These are phyloP conservation scores for Palythoa caribaeorum DNA, from an alignment of 92 coral and sea anemone species.

Conservation along the genomic window DNA sequence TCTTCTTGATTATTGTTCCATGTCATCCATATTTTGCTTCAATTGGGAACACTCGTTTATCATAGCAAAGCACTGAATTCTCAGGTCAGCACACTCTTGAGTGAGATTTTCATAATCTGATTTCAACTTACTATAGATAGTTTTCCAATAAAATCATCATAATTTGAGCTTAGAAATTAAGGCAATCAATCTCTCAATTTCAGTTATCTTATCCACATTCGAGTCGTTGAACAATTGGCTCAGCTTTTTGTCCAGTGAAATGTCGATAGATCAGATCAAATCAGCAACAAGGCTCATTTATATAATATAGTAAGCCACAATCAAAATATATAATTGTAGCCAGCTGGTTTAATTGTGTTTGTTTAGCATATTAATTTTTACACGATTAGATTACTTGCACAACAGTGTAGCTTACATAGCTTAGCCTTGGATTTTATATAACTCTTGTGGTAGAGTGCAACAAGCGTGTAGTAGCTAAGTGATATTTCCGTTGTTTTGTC, in stretches of 20 bases:
- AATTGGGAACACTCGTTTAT: background rate
- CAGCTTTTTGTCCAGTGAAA: background rate
- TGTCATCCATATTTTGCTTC: background rate
- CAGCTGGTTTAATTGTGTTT: no score
- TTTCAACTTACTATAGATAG: background rate
- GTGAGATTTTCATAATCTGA: background rate
- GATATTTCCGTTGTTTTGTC: no score
- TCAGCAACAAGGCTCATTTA: no score
- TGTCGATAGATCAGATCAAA: no score
- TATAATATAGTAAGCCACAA: no score
- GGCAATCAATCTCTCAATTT: background rate
- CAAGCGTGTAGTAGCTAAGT: no score
- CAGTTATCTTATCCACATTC: background rate
- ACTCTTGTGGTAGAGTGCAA: no score
- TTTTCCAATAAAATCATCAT: background rate
- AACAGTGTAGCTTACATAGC: no score
- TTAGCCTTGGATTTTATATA: no score
- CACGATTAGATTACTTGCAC: no score
- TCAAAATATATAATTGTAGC: no score
- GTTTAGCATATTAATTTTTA: background rate
- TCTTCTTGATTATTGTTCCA: constrained; percentile 28
- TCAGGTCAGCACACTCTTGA: background rate
- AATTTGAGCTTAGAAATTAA: background rate
- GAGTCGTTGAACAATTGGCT: background rate
- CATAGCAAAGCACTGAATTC: background rate